A percentile compares a stretch with the other conserved stretches of the same genome.
Evolutionary conservation across 2,888 invertebrate genomes (phyloP).

Genomic region (Limnephilus marmoratus): DNA sequence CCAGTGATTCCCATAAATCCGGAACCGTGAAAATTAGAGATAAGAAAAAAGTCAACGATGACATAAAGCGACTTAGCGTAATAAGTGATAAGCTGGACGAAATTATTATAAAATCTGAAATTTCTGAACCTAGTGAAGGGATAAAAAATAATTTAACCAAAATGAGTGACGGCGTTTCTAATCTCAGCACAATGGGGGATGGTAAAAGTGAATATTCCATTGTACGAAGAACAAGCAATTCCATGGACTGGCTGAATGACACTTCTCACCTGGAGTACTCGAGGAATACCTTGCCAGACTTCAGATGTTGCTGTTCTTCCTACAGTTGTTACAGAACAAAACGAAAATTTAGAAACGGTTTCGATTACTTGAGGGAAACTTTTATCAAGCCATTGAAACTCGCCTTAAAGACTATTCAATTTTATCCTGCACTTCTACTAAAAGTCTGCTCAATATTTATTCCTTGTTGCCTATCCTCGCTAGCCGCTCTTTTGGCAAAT

Average conservation of each 20-base stretch:
- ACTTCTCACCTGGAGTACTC: constrained; percentile 37
- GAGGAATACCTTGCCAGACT: constrained; percentile 27
- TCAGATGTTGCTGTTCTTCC: constrained; percentile 29
- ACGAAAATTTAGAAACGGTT: constrained; percentile 71
- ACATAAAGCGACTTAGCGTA: constrained; percentile 76
- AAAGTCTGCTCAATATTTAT: constrained; percentile 72
- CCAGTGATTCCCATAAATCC: constrained; percentile 66
- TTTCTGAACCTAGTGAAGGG: constrained; percentile 68
- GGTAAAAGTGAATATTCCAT: constrained; percentile 14
- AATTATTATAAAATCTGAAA: constrained; percentile 73
- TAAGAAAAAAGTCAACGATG: constrained; percentile 72
- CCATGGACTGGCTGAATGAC: constrained; percentile 59
- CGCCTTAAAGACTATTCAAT: constrained; percentile 74
- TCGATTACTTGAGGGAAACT: constrained; percentile 74
- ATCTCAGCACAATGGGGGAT: background rate
- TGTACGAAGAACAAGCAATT: constrained; percentile 68
- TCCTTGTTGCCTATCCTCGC: constrained; percentile 71
- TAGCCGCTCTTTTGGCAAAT: constrained; percentile 72
- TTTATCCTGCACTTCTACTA: constrained; percentile 74
- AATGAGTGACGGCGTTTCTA: background rate
- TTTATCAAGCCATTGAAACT: constrained; percentile 74
- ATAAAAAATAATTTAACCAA: background rate
- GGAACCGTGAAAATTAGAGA: constrained; percentile 69
- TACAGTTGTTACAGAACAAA: constrained; percentile 63
- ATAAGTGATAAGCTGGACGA: constrained; percentile 76